Percentiles rank a stretch among this genome's conserved stretches.
These are phyloP conservation scores for Notiomystis cincta DNA, from an alignment of 2,113 vertebrate genomes.

Conservation along the genomic window DNA sequence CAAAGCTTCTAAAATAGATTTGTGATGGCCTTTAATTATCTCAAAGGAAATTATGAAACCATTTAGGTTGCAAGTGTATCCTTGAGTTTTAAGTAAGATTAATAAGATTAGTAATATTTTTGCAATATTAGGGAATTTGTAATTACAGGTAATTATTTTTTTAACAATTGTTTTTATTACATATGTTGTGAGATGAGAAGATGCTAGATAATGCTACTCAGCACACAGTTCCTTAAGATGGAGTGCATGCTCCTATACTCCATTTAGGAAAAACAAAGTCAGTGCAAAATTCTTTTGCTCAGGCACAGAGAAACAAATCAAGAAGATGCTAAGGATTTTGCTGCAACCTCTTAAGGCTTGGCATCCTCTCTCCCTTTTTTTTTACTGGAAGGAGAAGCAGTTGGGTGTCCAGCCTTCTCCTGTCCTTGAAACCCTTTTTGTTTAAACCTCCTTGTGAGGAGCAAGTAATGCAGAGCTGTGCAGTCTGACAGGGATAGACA, in stretches of 20 bases:
- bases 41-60: neutral
- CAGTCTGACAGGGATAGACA: neutral
- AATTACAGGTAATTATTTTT: neutral
- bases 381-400: neutral
- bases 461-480: neutral
- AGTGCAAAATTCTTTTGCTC: neutral
- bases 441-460: neutral
- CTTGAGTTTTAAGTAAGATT: neutral
- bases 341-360: neutral
- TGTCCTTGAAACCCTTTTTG: neutral
- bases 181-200: neutral
- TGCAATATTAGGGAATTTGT: neutral
- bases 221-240: neutral
- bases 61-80: neutral
- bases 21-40: neutral
- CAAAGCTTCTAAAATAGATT: neutral
- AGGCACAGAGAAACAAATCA: rapidly evolving
- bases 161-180: neutral
- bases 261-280: neutral
- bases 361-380: neutral
- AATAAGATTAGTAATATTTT: neutral
- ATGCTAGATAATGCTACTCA: neutral
- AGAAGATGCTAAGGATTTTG: neutral
- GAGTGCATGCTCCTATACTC: neutral
- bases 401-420: neutral